Evolutionary conservation across 1,140 invertebrate species (phyloP), one percentile per base, ranked within the genome.

Genomic region (Theocolax elegans): DNA sequence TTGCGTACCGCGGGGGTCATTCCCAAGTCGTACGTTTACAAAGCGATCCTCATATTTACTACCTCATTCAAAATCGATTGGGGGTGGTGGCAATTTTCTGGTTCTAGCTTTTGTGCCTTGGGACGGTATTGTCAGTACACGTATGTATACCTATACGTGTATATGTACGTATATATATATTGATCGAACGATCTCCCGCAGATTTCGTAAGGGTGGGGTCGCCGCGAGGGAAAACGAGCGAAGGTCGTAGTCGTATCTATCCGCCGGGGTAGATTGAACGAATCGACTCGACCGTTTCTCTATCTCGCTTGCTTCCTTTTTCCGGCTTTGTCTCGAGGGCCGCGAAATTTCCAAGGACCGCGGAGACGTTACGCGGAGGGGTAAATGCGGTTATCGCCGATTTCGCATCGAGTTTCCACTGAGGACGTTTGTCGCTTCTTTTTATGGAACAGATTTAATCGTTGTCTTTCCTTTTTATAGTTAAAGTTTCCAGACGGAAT

Each of bases 181-280:
- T 69, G 67, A 69, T 69, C 66, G 46, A 15, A 40, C 66, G 66
- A 68, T 68, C 56, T 60, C 25, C 67, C 59, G 44, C 64, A 17
- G 40, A 4, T 27, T 44, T 12, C 12, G n/a, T 3, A 40, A 31
- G 12, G 9, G 9, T 6, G 29, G 42, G 21, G 21, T 40, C 9
- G 60, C 51, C 25, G 12, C 25, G 25, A 31, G 62, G 49, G 53
- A 58, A 67, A 58, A 35, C 29, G 25, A 31, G 40, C 17, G 51
- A 66, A 66, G 51, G 64, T 38, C 42, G 29, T 9, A 25, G 51
- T 29, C 44, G 64, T 56, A 44, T 65, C 63, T 65, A 54, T 54
- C n/a, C 23, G 29, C 42, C 49, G 31, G n/a, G 49, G 19, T 65
- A 66, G 64, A 59, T 67, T 59, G 54, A 19, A 48, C 44, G 54